Evolutionary conservation across 2,797 vertebrate species (phyloP).

Genomic region (Oreonectes daqikongensis): DNA sequence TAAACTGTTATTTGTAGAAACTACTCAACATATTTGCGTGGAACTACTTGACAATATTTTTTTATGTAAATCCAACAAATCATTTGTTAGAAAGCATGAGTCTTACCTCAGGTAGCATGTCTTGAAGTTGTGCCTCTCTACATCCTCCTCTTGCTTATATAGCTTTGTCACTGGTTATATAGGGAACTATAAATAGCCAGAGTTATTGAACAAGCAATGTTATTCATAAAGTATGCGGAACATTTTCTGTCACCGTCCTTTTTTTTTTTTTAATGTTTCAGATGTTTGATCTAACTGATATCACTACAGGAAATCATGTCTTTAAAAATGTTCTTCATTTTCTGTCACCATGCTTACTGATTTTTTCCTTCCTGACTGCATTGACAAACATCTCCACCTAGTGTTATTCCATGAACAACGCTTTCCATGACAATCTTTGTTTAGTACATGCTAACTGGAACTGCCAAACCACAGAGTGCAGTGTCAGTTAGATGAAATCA

Average conservation of each 20-base stretch:
- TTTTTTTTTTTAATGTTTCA: not conserved
- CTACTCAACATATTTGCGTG: too few species aligned
- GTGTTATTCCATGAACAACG: constrained; percentile 15
- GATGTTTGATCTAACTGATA: too few species aligned
- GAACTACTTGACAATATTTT: too few species aligned
- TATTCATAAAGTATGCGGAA: not conserved
- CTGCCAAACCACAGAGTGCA: not conserved
- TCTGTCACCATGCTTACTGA: too few species aligned
- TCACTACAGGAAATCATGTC: too few species aligned
- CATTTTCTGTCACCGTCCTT: not conserved
- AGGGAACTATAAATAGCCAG: not conserved
- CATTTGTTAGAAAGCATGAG: too few species aligned
- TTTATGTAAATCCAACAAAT: too few species aligned
- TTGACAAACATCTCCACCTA: constrained; percentile 53
- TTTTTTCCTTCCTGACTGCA: too few species aligned
- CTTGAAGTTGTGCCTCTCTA: not conserved
- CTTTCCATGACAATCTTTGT: not conserved
- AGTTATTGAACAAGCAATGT: not conserved
- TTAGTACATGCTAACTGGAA: not conserved
- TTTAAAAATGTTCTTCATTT: too few species aligned
- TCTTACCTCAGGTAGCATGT: not conserved
- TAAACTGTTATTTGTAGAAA: too few species aligned
- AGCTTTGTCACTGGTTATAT: not conserved
- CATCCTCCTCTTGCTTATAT: not conserved
- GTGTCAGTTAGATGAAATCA: not conserved